These are phyloP conservation scores for Nothobranchius kuhntae DNA, from an alignment of 2,113 vertebrate species.

Conservation along the genomic window DNA sequence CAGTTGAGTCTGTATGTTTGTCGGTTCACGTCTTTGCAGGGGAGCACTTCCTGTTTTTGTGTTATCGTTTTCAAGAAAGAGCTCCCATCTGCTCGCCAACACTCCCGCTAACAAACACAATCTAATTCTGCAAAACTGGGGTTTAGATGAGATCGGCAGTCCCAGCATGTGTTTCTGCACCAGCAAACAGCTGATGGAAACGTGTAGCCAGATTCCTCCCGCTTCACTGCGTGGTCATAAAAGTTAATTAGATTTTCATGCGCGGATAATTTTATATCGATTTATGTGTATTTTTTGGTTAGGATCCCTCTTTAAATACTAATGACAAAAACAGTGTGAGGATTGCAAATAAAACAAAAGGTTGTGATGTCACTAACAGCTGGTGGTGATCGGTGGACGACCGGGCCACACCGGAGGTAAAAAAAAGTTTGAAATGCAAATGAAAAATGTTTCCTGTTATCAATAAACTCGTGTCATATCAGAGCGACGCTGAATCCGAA, in stretches of 20 bases:
- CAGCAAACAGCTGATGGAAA: constrained; percentile 5
- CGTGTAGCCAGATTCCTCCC: neutral
- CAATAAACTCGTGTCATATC: constrained; percentile 24
- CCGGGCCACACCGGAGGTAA: neutral
- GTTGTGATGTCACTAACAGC: neutral
- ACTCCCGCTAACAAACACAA: neutral
- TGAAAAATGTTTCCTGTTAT: constrained; percentile 23
- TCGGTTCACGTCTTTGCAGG: neutral
- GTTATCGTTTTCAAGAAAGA: neutral
- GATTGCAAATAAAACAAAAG: neutral
- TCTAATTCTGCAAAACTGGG: neutral
- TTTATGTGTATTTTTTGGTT: neutral
- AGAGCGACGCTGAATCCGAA: constrained; percentile 17
- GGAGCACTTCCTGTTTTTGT: neutral
- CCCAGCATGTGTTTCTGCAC: neutral
- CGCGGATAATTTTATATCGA: neutral
- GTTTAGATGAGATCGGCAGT: constrained; percentile 4
- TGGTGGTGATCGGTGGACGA: neutral
- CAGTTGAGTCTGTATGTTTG: neutral
- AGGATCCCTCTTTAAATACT: neutral
- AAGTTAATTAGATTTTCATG: constrained; percentile 6
- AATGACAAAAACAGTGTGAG: neutral
- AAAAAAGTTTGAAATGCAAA: constrained; percentile 11
- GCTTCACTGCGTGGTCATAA: neutral
- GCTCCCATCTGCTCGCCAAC: neutral